Evolutionary conservation across 2,113 vertebrate species (phyloP), one percentile per base, ranked within the genome.

Genomic region (Rhinolophus sinicus): DNA sequence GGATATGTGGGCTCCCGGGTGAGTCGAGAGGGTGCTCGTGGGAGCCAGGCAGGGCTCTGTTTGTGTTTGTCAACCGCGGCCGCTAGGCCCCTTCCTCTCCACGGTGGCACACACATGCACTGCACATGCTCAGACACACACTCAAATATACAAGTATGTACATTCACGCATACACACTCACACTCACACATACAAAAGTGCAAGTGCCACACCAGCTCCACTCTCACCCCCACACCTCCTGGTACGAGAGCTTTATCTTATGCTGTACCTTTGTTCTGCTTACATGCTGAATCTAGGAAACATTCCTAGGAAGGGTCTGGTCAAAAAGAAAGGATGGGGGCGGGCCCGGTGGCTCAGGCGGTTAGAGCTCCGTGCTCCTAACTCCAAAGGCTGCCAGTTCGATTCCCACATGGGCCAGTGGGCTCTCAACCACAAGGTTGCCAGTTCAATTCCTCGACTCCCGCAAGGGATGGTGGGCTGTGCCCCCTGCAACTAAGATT

Each of bases 21-120:
- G 19, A 44, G 76, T 50, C 5, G 3, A 54, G 33, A 11, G 52
- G 19, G 40, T 3, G 33, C 62, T 30, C 44, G 0, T 2, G 35
- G 56, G 38, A 24, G 67, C 40, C 2, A 18, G 26, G 58, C 5
- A 26, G 60, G 21, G 47, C 1, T 28, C 92, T 0, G 0, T 21
- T n/a, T 8, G 0, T 2, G 4, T 21, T 47, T 19, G 5, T 69
- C 77, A n/a, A n/a, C 38, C 2, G 1, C 3, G 0, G 10, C 28
- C 19, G 15, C 18, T 50, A 33, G 11, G n/a, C 30, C 10, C n/a
- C 24, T 54, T 40, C 33, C 0, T 11, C 40, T 18, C 11, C 1
- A 1, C 0, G 0, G 26, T 2, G 22, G 26, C 21, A 26, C 50
- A n/a, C 10, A 6, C 69, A n/a, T 30, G 13, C 56, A 14, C 3